These are phyloP conservation scores for Ellobius talpinus DNA, from an alignment of 2,113 vertebrate species.

Conservation along the genomic window DNA sequence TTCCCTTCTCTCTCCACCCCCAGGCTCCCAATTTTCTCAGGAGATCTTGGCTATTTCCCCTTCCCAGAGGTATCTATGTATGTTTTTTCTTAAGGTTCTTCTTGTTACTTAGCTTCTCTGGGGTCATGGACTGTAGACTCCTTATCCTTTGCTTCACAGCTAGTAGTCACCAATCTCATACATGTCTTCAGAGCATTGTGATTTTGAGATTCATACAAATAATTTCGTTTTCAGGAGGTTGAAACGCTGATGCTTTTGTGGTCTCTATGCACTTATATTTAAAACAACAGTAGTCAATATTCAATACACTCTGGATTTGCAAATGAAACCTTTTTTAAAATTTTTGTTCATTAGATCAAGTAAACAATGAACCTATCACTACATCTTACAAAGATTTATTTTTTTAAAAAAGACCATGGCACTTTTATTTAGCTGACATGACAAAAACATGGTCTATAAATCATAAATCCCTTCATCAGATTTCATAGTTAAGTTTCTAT, in stretches of 20 bases:
- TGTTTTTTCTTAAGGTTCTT: too few species aligned
- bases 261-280: background rate
- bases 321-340: background rate
- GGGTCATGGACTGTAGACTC: too few species aligned
- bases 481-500: background rate
- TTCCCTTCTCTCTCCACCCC: too few species aligned
- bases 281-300: background rate
- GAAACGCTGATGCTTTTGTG: background rate
- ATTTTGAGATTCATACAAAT: background rate
- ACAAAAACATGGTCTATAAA: background rate
- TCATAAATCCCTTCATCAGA: slow-evolving; percentile 23
- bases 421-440: background rate
- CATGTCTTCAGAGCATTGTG: background rate
- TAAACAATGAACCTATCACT: background rate
- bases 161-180: background rate
- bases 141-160: too few species aligned
- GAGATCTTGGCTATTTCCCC: too few species aligned
- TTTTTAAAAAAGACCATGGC: background rate
- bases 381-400: background rate
- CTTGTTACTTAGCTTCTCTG: too few species aligned
- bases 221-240: background rate
- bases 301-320: background rate
- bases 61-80: too few species aligned
- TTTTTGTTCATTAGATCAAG: background rate
- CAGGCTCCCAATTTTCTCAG: too few species aligned